Evolutionary conservation across 30 jellyfish, hydroid and myxozoan species (phyloP).

Genomic region (Turritopsis rubra): DNA sequence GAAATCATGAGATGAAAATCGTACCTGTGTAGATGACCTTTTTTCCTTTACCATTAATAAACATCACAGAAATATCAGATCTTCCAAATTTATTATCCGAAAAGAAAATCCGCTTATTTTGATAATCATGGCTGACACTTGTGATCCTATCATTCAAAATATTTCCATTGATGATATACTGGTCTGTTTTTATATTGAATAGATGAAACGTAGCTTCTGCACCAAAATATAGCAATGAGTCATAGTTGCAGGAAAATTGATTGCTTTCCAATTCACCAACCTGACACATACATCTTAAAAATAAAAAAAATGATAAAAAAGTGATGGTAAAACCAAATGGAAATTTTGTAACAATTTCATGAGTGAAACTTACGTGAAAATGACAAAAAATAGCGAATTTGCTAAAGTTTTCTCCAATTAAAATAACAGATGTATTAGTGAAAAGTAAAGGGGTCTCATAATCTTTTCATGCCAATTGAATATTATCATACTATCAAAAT

Average conservation of each 20-base stretch:
- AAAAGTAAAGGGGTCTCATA: too few species aligned
- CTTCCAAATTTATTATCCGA: background rate
- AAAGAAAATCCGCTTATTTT: background rate
- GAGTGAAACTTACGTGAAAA: too few species aligned
- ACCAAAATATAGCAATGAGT: background rate
- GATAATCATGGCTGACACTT: background rate
- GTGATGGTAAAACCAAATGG: background rate
- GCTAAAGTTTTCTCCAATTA: too few species aligned
- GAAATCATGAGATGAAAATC: too few species aligned
- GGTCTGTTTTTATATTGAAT: background rate
- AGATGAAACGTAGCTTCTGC: background rate
- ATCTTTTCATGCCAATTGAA: too few species aligned
- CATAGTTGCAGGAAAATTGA: background rate
- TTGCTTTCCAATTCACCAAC: background rate
- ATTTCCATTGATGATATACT: background rate
- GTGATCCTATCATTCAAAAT: background rate
- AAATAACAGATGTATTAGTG: too few species aligned
- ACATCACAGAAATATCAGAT: background rate
- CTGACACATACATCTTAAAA: background rate
- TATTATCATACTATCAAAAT: too few species aligned
- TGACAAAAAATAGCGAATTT: too few species aligned
- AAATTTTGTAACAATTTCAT: too few species aligned
- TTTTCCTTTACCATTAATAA: background rate
- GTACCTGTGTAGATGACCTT: background rate
- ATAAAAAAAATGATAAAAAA: background rate